Evolutionary conservation across 2,113 vertebrate genomes (phyloP).

Genomic region (Raja brachyura): DNA sequence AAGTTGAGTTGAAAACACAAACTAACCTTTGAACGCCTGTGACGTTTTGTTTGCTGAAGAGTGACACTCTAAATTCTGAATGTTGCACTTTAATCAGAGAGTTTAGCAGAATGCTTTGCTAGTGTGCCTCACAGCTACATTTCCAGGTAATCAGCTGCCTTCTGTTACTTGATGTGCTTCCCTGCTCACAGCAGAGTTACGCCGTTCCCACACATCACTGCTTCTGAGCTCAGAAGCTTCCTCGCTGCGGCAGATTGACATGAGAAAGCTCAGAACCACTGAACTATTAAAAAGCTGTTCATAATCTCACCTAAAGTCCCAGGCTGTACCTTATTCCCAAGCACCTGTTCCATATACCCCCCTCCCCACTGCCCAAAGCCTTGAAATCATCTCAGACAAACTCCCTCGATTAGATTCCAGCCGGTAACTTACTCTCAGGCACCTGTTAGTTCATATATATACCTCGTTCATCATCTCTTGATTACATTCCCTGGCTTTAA

Average conservation of each 20-base stretch:
- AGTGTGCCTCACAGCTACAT: background rate
- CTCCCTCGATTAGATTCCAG: too few species aligned
- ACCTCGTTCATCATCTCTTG: too few species aligned
- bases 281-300: background rate
- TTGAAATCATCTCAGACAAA: too few species aligned
- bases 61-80: background rate
- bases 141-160: constrained; percentile 11
- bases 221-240: background rate
- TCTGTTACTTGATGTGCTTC: constrained; percentile 14
- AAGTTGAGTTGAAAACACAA: background rate
- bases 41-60: background rate
- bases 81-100: constrained; percentile 1
- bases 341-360: background rate
- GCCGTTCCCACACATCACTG: background rate
- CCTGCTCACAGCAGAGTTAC: background rate
- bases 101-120: background rate
- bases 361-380: background rate
- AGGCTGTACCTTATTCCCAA: background rate
- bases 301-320: background rate
- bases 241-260: background rate
- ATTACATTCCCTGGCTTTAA: too few species aligned
- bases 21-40: background rate
- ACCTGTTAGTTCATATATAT: too few species aligned
- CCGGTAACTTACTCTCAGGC: too few species aligned
- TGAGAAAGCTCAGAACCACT: background rate